phyloP scores from a whole-genome alignment of 2,888 invertebrate genomes.

The Drosophila paracracens region DNA sequence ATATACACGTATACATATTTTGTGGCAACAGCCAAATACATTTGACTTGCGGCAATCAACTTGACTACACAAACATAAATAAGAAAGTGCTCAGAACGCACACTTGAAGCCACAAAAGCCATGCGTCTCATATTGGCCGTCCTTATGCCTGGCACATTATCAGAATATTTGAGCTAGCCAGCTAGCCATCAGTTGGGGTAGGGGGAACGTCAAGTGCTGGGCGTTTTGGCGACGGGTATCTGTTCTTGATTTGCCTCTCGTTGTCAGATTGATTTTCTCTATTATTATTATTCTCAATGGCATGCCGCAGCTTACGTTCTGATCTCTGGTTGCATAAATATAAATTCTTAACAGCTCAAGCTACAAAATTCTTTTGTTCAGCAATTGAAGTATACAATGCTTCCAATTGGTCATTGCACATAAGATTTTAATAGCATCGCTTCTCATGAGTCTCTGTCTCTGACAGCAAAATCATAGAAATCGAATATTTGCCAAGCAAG shows the following conservation, averaged over 20 bases:
- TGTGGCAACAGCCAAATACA: conserved; percentile 3
- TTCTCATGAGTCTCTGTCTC: conserved; percentile 47
- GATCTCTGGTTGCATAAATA: conserved; percentile 52
- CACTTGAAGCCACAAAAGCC: conserved; percentile 4
- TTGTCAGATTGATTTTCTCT: conserved; percentile 53
- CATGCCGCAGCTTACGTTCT: conserved; percentile 15
- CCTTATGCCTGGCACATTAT: conserved; percentile 11
- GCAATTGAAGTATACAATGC: conserved; percentile 45
- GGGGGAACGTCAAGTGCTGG: conserved; percentile 19
- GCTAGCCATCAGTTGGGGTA: neutral
- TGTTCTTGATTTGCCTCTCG: conserved; percentile 58
- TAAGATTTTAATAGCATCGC: conserved; percentile 31
- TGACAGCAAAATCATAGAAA: conserved; percentile 32
- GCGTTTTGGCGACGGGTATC: conserved; percentile 21
- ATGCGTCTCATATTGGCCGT: conserved; percentile 6
- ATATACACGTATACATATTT: neutral
- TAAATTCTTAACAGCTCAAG: conserved; percentile 26
- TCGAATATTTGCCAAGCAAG: neutral
- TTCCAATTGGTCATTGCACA: conserved; percentile 40
- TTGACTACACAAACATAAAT: conserved; percentile 1
- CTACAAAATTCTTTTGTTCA: conserved; percentile 39
- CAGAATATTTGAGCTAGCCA: conserved; percentile 11
- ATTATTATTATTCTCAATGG: conserved; percentile 15
- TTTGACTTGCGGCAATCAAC: conserved; percentile 5
- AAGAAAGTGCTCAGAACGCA: neutral